Base-by-base conservation (phyloP, 2,888 invertebrate species). In the Proisotoma minuta region DNA sequence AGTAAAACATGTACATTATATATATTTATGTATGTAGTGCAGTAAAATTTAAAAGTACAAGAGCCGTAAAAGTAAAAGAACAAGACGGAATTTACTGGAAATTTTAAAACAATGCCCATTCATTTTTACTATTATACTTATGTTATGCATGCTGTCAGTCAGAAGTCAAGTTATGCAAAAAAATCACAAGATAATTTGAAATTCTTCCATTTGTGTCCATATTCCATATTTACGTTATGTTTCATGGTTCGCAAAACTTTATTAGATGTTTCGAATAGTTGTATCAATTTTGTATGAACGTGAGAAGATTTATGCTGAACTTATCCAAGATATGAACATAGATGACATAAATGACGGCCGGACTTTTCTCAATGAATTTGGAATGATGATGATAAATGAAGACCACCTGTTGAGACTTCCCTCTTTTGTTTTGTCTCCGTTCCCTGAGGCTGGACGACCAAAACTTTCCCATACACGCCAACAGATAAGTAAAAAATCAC, bases 351-450 rank as follows among this genome's bases (percentile, higher is more conserved):
- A n/a, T n/a, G n/a, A n/a, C n/a, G n/a, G n/a, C n/a, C 66, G 63
- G 63, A 68, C 61, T 70, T 71, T 73, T 56, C 69, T 73, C 67
- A 71, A 71, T 73, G 73, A 70, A 73, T 15, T 43, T 43, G 4
- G 18, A 34, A n/a, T 43, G 68, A 69, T 63, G 65, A 71, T 71
- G 73, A 73, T 71, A 73, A 73, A 73, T 73, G 73, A 73, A 69
- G 71, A 72, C 73, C 73, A 73, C 73, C 73, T 73, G 73, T 73
- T 73, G 73, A 73, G 73, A 43, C 20, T 56, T 59, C 53, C 64
- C 57, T 66, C 66, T 67, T 67, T 67, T 66, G 60, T 56, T 34
- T 26, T 62, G 18, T 58, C 51, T 43, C 43, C 43, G 43, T 43
- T 39, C 39, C 52, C 43, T 52, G 59, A 61, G 26, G 24, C 47